Evolutionary conservation across 1,140 invertebrate species (phyloP).

Genomic region (Drosophila virilis): DNA sequence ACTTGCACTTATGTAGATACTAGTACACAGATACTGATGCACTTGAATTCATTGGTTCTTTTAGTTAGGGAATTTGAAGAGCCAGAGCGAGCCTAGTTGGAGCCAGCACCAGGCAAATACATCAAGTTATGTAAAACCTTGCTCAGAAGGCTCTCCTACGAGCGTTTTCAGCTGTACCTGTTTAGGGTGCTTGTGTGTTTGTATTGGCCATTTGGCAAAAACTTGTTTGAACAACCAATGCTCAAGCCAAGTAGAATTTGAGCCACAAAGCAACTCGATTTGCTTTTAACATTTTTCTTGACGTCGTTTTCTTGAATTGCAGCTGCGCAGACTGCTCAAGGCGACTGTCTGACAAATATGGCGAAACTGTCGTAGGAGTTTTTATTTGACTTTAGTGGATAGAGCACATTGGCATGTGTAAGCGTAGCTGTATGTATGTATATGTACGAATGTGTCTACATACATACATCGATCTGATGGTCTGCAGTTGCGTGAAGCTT

Average conservation of each 20-base stretch:
- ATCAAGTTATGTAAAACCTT: not conserved
- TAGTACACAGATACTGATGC: not conserved
- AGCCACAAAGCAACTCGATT: slow-evolving; percentile 47
- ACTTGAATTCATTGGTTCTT: not conserved
- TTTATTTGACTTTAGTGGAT: slow-evolving; percentile 21
- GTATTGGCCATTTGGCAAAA: slow-evolving; percentile 50
- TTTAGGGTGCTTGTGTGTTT: slow-evolving; percentile 25
- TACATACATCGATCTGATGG: slow-evolving; percentile 16
- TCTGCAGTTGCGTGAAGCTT: slow-evolving; percentile 19
- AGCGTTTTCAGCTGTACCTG: slow-evolving; percentile 26
- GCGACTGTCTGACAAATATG: slow-evolving; percentile 70
- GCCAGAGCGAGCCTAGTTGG: not conserved
- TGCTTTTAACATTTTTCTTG: slow-evolving; percentile 41
- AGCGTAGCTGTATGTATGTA: not conserved
- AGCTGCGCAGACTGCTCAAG: slow-evolving; percentile 55
- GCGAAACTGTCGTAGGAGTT: slow-evolving; percentile 72
- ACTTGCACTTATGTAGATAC: not conserved
- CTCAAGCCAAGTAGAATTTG: slow-evolving; percentile 65
- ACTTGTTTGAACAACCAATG: slow-evolving; percentile 68
- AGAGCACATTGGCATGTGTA: slow-evolving; percentile 9
- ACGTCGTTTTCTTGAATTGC: slow-evolving; percentile 43
- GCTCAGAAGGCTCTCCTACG: slow-evolving; percentile 28
- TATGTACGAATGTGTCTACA: slow-evolving; percentile 4
- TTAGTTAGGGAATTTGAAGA: not conserved
- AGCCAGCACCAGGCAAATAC: not conserved